A percentile compares a stretch with the other conserved stretches of the same genome.
These are phyloP conservation scores for Micrasema minimum DNA, from an alignment of 1,140 invertebrate species.

Conservation along the genomic window DNA sequence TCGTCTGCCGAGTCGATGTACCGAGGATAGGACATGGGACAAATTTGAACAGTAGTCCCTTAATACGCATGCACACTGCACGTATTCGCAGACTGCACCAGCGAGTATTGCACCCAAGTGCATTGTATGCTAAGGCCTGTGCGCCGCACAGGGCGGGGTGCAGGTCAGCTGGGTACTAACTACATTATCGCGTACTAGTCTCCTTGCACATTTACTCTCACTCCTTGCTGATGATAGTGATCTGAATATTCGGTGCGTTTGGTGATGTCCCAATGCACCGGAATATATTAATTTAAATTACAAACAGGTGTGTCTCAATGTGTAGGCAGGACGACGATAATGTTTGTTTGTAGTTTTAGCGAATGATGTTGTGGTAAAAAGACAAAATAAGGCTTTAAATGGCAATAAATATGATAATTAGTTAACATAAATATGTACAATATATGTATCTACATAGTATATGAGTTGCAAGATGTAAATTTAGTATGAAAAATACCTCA, in stretches of 20 bases:
- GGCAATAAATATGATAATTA: too few species aligned
- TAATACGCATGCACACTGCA: constrained; percentile 50
- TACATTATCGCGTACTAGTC: background rate
- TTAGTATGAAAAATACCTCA: too few species aligned
- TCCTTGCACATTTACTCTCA: constrained; percentile 15
- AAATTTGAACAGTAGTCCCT: constrained; percentile 52
- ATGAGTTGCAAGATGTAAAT: too few species aligned
- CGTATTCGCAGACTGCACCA: constrained; percentile 41
- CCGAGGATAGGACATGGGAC: constrained; percentile 34
- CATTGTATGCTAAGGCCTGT: constrained; percentile 51
- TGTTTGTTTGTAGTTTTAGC: too few species aligned
- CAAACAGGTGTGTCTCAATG: too few species aligned
- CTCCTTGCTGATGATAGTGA: constrained; percentile 1
- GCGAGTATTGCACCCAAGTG: constrained; percentile 50
- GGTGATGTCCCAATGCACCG: constrained; percentile 4
- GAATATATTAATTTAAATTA: background rate
- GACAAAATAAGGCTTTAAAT: too few species aligned
- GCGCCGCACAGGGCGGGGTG: constrained; percentile 2
- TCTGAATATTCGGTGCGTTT: constrained; percentile 22
- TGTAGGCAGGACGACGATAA: too few species aligned
- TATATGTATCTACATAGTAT: too few species aligned
- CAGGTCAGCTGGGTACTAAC: background rate
- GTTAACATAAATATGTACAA: too few species aligned
- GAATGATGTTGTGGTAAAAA: too few species aligned
- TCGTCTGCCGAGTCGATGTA: constrained; percentile 20